These are phyloP conservation scores for Polymixis lichenea DNA, from an alignment of 2,888 invertebrate genomes.

Conservation along the genomic window DNA sequence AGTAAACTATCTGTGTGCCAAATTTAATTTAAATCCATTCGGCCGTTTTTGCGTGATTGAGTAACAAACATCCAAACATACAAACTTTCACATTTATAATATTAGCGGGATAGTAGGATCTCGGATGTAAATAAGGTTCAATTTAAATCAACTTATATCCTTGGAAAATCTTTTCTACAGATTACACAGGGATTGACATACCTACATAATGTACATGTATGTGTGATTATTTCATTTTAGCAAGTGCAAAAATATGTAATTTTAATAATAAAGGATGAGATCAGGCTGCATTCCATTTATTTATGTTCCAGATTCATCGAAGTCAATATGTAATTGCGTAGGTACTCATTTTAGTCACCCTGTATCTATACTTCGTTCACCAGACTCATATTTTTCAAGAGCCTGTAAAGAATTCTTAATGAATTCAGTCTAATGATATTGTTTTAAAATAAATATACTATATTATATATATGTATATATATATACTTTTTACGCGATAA, in stretches of 20 bases:
- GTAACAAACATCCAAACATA: no score
- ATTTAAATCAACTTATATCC: not conserved
- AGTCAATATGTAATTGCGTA: not conserved
- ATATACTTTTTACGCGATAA: no score
- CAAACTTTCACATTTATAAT: no score
- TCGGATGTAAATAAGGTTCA: not conserved
- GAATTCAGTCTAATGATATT: no score
- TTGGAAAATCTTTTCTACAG: slow-evolving; percentile 1
- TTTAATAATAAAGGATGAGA: not conserved
- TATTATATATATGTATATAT: no score
- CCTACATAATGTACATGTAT: not conserved
- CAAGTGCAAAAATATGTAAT: not conserved
- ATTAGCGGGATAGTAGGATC: no score
- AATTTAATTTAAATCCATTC: no score
- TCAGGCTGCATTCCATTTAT: slow-evolving; percentile 8
- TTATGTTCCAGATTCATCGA: slow-evolving; percentile 21
- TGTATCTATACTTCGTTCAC: not conserved
- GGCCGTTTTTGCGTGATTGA: no score
- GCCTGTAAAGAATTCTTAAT: no score
- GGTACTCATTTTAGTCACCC: slow-evolving; percentile 3
- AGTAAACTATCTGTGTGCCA: no score
- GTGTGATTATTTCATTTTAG: no score
- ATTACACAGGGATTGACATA: not conserved
- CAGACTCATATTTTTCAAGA: slow-evolving; percentile 1
- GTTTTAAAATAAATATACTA: no score